These are phyloP conservation scores for Nemoura dubitans DNA, from an alignment of 2,888 invertebrate genomes.

Conservation along the genomic window DNA sequence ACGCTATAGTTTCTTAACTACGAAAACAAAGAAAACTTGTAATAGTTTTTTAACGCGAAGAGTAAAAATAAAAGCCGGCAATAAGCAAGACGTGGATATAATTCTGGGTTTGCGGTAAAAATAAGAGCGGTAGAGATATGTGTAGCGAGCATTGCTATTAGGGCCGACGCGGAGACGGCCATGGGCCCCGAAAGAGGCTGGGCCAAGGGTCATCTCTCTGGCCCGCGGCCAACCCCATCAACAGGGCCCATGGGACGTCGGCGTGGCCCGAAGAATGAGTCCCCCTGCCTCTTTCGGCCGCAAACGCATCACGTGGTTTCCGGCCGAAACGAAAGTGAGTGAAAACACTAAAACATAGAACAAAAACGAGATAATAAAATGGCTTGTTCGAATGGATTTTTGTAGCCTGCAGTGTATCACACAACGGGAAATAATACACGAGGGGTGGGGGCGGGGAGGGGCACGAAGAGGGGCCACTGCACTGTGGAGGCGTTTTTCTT, in stretches of 20 bases:
- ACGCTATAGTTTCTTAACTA: not conserved
- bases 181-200: slow-evolving; percentile 12
- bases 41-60: not conserved
- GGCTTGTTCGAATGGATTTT: slow-evolving; percentile 27
- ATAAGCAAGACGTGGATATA: not conserved
- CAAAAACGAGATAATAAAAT: slow-evolving; percentile 40
- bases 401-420: slow-evolving; percentile 28
- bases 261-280: not conserved
- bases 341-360: slow-evolving; percentile 40
- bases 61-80: not conserved
- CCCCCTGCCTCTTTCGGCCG: not conserved
- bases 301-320: slow-evolving; percentile 19
- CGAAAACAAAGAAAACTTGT: not conserved
- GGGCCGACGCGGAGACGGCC: not conserved
- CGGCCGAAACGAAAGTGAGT: slow-evolving; percentile 35
- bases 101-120: not conserved
- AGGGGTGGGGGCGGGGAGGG: not conserved
- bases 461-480: not conserved
- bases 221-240: slow-evolving; percentile 43
- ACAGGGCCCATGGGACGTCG: slow-evolving; percentile 38
- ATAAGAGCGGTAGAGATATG: not conserved
- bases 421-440: slow-evolving; percentile 24
- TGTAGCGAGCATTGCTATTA: not conserved
- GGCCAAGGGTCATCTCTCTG: slow-evolving; percentile 29
- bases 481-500: slow-evolving; percentile 9